A percentile compares a stretch with the other conserved stretches of the same genome.
Evolutionary conservation across 2,113 vertebrate species (phyloP).

Genomic region (Delphinus delphis): DNA sequence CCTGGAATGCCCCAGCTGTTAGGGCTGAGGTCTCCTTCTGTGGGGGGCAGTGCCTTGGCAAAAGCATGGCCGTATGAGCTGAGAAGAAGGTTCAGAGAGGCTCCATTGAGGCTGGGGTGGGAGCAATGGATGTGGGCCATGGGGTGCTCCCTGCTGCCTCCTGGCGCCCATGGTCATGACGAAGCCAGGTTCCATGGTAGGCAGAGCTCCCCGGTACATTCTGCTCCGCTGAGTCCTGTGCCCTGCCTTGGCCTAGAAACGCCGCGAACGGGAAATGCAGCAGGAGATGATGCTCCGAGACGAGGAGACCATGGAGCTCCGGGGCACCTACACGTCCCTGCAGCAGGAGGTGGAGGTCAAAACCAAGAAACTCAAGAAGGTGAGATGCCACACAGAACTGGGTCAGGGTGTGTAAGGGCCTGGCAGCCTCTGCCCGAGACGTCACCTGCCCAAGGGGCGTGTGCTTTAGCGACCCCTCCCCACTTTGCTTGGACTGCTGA

Average conservation of each 20-base stretch:
- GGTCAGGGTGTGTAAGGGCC: background rate
- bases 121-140: background rate
- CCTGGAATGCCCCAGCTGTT: background rate
- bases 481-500: background rate
- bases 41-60: background rate
- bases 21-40: background rate
- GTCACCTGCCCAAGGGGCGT: background rate
- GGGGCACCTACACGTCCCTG: slow-evolving; percentile 93
- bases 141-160: background rate
- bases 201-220: background rate
- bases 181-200: background rate
- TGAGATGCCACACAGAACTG: slow-evolving; percentile 61
- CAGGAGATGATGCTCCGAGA: slow-evolving; percentile 94
- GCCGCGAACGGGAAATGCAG: slow-evolving; percentile 93
- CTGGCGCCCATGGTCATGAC: background rate
- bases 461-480: background rate
- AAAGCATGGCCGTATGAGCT: background rate
- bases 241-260: slow-evolving; percentile 83
- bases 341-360: slow-evolving; percentile 98
- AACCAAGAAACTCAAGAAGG: slow-evolving; percentile 98
- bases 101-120: background rate
- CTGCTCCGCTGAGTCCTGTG: rapidly evolving
- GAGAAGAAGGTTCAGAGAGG: background rate
- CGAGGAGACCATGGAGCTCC: slow-evolving; percentile 95
- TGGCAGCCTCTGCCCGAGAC: background rate